Conservation (phyloP, 2,797 vertebrate genomes). For the Acridotheres tristis region DNA sequence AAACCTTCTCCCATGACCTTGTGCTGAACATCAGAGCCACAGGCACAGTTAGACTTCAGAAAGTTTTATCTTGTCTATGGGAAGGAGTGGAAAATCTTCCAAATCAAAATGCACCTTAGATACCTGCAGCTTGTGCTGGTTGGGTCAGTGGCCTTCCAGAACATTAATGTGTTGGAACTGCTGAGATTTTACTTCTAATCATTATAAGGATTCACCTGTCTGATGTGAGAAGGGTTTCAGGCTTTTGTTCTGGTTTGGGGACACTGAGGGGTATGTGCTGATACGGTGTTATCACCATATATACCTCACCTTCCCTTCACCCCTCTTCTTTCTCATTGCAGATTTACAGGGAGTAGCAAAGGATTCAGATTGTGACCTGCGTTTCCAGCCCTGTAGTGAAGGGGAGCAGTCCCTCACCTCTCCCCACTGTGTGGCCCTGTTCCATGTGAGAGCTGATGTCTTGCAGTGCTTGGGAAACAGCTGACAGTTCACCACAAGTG, state of each 20-base stretch:
- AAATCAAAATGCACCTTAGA: neutral
- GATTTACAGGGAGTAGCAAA: neutral
- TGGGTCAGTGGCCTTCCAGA: neutral
- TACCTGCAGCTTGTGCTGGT: neutral
- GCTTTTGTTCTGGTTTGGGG: neutral
- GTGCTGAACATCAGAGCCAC: neutral
- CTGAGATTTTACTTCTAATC: neutral
- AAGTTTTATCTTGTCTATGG: neutral
- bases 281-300: neutral
- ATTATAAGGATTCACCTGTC: neutral
- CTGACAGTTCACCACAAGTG: neutral
- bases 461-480: neutral
- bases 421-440: neutral
- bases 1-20: neutral
- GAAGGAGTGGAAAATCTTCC: neutral
- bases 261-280: neutral
- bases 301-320: neutral
- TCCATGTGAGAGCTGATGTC: neutral
- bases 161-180: neutral
- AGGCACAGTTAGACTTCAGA: neutral
- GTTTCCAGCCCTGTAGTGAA: neutral
- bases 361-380: neutral
- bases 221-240: neutral
- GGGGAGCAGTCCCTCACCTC: neutral
- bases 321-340: neutral